These are phyloP conservation scores for Listrodromus nycthemerus DNA, from an alignment of 2,888 invertebrate species.

Conservation along the genomic window DNA sequence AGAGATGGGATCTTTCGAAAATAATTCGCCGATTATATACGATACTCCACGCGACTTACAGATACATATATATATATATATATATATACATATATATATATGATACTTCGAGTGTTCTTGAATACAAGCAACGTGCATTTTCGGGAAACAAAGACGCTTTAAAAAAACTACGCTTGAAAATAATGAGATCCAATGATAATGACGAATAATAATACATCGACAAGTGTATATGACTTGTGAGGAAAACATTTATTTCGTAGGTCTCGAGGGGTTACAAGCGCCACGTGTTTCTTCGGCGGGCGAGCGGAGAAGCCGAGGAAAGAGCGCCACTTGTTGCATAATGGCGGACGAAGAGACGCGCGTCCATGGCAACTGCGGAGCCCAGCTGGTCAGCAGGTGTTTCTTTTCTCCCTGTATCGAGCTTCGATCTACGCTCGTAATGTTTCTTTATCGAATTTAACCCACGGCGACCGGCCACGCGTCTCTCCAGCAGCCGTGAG, in stretches of 20 bases:
- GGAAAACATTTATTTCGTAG: background rate
- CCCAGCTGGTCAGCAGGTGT: slow-evolving; percentile 69
- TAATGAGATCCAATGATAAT: background rate
- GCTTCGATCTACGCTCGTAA: slow-evolving; percentile 6
- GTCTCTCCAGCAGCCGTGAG: background rate
- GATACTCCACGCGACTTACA: too few species aligned
- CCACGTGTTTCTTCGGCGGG: background rate
- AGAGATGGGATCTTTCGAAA: too few species aligned
- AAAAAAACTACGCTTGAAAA: background rate
- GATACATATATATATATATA: too few species aligned
- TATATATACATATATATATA: too few species aligned
- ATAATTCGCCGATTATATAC: too few species aligned
- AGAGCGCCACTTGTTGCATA: slow-evolving; percentile 59
- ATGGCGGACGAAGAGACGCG: slow-evolving; percentile 18
- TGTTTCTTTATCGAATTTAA: slow-evolving; percentile 14
- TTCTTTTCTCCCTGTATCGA: slow-evolving; percentile 21
- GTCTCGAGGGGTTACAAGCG: slow-evolving; percentile 1
- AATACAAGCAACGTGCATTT: too few species aligned
- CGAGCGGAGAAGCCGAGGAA: slow-evolving; percentile 28
- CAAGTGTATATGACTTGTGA: too few species aligned
- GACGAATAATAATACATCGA: slow-evolving; percentile 11
- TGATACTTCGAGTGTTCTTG: too few species aligned
- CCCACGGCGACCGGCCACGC: background rate
- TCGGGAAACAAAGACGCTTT: too few species aligned
- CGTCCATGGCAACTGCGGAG: slow-evolving; percentile 55